Base-by-base conservation (phyloP, 2,113 vertebrate genomes). In the Hystrix brachyura region DNA sequence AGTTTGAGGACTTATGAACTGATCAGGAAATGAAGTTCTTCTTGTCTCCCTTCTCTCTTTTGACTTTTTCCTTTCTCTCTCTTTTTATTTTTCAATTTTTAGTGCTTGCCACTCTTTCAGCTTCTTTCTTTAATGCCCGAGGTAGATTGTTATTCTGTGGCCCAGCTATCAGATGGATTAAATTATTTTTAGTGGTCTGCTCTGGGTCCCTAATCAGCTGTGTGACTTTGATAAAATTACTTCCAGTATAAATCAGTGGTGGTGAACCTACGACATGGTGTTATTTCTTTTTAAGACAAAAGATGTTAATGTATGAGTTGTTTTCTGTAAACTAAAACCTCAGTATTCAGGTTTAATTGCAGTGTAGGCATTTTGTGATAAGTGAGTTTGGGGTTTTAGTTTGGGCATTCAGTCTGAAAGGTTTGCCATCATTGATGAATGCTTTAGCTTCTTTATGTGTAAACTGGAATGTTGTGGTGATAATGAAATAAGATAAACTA, bases 401-500 rank as follows among this genome's bases (percentile, higher is more conserved):
- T 60, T 60, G 59, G 59, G 59, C 17, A 18, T 19, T 60, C 17
- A 3, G 18, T 21, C 21, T 19, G 5, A 60, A 60, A 60, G 59
- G 18, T 60, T 60, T 4, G 3, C 59, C 17, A 67, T n/a, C 23
- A 48, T 38, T 92, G 0, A 67, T 38, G 80, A 59, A 14, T 76
- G 8, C 38, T 34, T 94, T 32, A 43, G 21, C 79, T 93, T 53
- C 65, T 81, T 82, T 53, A 48, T 83, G 38, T 90, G 21, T 95
- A 69, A 87, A 76, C 51, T 87, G 6, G 21, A 76, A 15, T 51
- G 51, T 72, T 62, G 27, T 55, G 64, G 71, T 85, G 32, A 84
- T 62, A 55, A 65, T 78, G 94, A 85, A 86, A 25, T 93, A 76
- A 83, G 65, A 17, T 27, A 74, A 85, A 84, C 60, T 72, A 21